Conservation (phyloP, 1,140 invertebrate genomes). For the Drosophila quadrilineata region DNA sequence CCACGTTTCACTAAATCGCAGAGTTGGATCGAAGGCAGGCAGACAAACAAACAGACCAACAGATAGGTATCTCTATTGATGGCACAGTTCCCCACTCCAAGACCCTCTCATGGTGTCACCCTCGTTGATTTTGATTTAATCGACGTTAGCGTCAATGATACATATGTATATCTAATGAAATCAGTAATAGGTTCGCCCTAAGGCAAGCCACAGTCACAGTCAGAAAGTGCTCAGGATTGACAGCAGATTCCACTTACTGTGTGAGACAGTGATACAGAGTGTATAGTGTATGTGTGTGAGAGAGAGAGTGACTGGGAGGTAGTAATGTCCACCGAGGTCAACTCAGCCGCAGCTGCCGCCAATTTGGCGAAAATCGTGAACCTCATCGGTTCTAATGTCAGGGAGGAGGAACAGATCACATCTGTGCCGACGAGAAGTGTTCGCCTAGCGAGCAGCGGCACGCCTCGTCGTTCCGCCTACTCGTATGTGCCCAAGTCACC, state of each 20-base stretch:
- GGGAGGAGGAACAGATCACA: slow-evolving; percentile 4
- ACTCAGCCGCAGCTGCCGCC: slow-evolving; percentile 11
- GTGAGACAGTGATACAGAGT: too few relatives aligned
- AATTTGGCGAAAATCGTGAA: slow-evolving; percentile 73
- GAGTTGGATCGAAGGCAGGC: slow-evolving; percentile 16
- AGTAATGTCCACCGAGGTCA: background rate
- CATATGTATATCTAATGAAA: too few relatives aligned
- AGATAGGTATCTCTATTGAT: too few relatives aligned
- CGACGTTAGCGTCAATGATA: slow-evolving; percentile 37
- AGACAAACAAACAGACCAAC: background rate
- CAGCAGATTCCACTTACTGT: too few relatives aligned
- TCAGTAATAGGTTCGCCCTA: slow-evolving; percentile 56
- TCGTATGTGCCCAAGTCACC: slow-evolving; percentile 63
- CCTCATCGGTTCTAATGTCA: slow-evolving; percentile 61
- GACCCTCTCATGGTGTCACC: too few relatives aligned
- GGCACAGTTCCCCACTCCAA: too few relatives aligned
- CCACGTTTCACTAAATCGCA: slow-evolving; percentile 52
- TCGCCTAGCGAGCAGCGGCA: slow-evolving; percentile 62
- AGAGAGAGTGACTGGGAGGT: background rate
- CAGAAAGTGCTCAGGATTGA: background rate
- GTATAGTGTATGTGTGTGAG: too few relatives aligned
- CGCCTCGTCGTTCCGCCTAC: slow-evolving; percentile 41
- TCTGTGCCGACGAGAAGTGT: slow-evolving; percentile 16
- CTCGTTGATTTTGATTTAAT: slow-evolving; percentile 80
- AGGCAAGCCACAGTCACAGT: slow-evolving; percentile 17